Base-by-base conservation (phyloP, 2,113 vertebrate species). In the Brachyistius frenatus region DNA sequence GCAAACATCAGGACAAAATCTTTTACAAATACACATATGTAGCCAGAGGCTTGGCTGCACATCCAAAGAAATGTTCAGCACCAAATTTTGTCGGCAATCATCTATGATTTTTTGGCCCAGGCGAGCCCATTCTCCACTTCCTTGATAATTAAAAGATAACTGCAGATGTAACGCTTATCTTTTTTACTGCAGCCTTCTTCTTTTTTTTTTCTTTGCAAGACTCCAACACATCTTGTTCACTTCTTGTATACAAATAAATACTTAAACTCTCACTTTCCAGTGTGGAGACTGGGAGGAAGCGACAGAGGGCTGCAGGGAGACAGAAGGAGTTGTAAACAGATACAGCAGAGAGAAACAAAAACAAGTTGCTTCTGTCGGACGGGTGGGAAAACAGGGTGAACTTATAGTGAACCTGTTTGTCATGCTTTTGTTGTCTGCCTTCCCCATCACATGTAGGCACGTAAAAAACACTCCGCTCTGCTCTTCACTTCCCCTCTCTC, bases 391-490 rank as follows among this genome's bases (percentile, higher is more conserved):
- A 83, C 73, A 53, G 31, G 32, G 7, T 89, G 84, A 90, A 90
- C 91, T 87, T 53, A 54, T 37, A 50, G 44, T 89, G 88, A 92
- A 91, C 91, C 72, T 81, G 80, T 84, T 89, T 78, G 66, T 67
- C 72, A 85, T 62, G 71, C 66, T 78, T 50, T 75, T 84, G 67
- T 54, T 65, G 83, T 80, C 76, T 73, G 61, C 6, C 53, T 10
- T 6, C 33, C 39, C 56, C 41, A 66, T 81, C 71, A 64, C 85
- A 81, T 5, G 9, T 23, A 81, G 49, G 3, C 73, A 69, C 63
- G 47, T 33, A 50, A 85, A 62, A 76, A 58, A n/a, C 75, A 37
- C 70, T 63, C 23, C 31, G 8, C 66, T 68, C 62, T 72, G 63
- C 37, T 69, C 70, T 23, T 80, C 74, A 79, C 85, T 86, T 84